Conservation (phyloP, 2,113 vertebrate species). For the Actinemys pallida region DNA sequence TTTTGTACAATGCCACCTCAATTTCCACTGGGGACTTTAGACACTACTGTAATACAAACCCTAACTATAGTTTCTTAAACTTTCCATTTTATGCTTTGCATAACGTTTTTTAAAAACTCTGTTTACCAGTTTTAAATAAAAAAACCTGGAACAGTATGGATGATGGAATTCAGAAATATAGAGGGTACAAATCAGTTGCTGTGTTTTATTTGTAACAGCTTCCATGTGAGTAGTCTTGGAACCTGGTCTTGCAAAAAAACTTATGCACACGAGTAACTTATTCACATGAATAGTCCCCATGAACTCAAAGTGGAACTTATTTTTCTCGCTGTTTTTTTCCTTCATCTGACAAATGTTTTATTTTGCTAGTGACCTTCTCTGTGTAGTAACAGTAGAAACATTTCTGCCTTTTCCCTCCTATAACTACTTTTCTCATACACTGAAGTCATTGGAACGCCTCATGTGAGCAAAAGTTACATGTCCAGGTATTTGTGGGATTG, state of each 20-base stretch:
- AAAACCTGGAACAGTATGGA: background rate
- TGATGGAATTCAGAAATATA: background rate
- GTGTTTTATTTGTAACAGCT: background rate
- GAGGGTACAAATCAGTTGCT: background rate
- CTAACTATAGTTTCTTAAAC: background rate
- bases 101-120: background rate
- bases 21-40: background rate
- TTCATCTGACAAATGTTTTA: background rate
- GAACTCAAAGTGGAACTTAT: background rate
- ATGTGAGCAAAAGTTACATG: background rate
- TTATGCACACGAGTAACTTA: too few species aligned
- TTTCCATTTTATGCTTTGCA: background rate
- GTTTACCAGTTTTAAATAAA: background rate
- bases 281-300: background rate
- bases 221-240: background rate
- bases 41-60: background rate
- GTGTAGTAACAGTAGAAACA: background rate
- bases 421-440: background rate
- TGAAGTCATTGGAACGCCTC: background rate
- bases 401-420: background rate
- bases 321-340: background rate
- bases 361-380: background rate
- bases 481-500: background rate
- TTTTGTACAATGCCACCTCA: background rate
- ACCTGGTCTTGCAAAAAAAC: background rate